Base-by-base conservation (phyloP, 2,113 vertebrate species). In the Otolemur garnettii region DNA sequence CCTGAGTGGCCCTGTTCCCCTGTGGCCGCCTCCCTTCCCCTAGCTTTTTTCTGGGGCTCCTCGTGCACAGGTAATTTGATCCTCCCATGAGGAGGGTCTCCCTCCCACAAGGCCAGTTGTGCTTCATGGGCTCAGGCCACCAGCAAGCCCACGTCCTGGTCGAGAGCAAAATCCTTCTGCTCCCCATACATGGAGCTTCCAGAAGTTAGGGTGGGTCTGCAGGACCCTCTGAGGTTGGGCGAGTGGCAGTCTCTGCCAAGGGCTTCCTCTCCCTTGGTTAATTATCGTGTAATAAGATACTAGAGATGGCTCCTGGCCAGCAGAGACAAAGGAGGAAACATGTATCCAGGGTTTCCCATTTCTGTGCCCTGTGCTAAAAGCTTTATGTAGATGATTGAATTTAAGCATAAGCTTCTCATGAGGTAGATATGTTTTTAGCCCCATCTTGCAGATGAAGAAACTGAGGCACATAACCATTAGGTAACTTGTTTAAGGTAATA, bases 21-120 rank as follows among this genome's bases (percentile, higher is more conserved):
- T 19, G 0, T 0, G 13, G 17, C 53, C 0, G 0, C 75, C 33
- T 18, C 4, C 55, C 21, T 53, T 38, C 2, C 38, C 33, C 10
- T 11, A 13, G 18, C 77, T 79, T 33, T 26, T 35, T 38, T 5
- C 35, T 57, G 10, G 0, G 15, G 5, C 59, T 22, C 33, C 60
- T 86, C 55, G 28, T 35, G 2, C 55, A 53, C 19, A 6, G 33
- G 53, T 33, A 13, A 21, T 2, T 1, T 9, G n/a, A 45, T 42
- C 79, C 14, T 21, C 57, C 26, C 14, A 3, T 0, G 26, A 68
- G 57, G 86, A 55, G 28, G 59, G 82, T n/a, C 83, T n/a, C 28
- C 55, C 19, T 13, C 83, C 19, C 28, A 2, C 2, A 1, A 19
- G 57, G 14, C 57, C 28, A 45, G 80, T 79, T 62, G 30, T 0